A percentile compares a stretch with the other conserved stretches of the same genome.
Conservation (phyloP, 2,113 vertebrate genomes). For the Hylia prasina region DNA sequence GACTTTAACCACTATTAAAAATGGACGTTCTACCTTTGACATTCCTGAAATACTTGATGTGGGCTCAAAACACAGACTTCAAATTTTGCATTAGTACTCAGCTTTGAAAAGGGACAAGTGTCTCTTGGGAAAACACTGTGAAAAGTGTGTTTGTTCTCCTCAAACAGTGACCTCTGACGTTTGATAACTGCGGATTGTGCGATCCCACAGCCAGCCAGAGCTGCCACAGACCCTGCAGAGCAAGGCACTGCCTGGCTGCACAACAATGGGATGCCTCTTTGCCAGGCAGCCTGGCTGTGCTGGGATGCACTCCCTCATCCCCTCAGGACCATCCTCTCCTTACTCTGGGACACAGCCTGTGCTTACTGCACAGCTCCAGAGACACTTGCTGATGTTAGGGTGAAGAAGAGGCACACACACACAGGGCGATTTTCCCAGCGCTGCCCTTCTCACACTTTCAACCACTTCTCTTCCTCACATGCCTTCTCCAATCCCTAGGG, state of each 20-base stretch:
- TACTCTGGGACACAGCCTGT: not conserved
- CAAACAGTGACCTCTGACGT: not conserved
- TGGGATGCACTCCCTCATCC: not conserved
- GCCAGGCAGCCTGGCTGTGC: not conserved
- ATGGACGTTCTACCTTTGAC: not conserved
- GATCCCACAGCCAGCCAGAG: not conserved
- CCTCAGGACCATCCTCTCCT: not conserved
- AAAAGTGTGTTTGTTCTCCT: not conserved
- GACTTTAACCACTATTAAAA: not conserved
- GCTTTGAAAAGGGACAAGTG: not conserved
- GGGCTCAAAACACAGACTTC: not conserved
- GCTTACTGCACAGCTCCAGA: not conserved
- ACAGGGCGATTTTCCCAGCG: not conserved
- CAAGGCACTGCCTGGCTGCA: not conserved
- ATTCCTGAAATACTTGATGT: not conserved
- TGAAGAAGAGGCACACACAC: not conserved
- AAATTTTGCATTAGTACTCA: not conserved
- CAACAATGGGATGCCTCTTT: not conserved
- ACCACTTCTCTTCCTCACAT: not conserved
- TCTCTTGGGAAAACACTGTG: not conserved
- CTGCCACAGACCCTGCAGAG: not conserved
- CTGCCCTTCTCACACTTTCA: not conserved
- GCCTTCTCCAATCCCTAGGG: not conserved
- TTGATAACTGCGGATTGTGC: fast-evolving
- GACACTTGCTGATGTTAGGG: fast-evolving